Conservation (phyloP, 2,113 vertebrate species). For the Zosterops pallidus region DNA sequence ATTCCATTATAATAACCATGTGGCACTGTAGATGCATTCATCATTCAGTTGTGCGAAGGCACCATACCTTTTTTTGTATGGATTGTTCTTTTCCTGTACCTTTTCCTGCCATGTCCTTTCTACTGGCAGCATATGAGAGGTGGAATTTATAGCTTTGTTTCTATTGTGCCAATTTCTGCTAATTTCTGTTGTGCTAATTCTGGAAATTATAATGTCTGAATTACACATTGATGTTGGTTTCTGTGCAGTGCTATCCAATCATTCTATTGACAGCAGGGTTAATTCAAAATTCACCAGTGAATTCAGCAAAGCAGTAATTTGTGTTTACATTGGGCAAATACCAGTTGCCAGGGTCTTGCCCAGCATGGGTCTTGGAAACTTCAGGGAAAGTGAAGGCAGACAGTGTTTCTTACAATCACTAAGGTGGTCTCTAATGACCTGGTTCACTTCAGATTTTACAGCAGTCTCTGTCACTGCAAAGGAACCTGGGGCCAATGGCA, state of each 20-base stretch:
- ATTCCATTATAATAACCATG: background rate
- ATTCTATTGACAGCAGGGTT: background rate
- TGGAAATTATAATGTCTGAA: background rate
- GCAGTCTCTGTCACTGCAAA: background rate
- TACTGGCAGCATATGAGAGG: background rate
- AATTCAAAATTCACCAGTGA: background rate
- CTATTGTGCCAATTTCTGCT: background rate
- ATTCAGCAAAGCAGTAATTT: background rate
- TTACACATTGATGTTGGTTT: background rate
- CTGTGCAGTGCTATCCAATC: background rate
- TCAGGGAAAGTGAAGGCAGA: background rate
- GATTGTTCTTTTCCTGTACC: background rate
- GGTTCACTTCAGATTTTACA: background rate
- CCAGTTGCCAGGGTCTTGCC: background rate
- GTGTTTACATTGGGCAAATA: background rate
- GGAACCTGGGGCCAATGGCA: accelerated
- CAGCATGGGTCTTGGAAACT: background rate
- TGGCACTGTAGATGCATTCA: background rate
- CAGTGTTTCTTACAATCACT: background rate
- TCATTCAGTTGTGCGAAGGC: background rate
- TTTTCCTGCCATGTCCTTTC: background rate
- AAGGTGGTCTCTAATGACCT: background rate
- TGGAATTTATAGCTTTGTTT: background rate
- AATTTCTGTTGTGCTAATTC: background rate
- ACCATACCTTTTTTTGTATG: background rate